phyloP scores from a whole-genome alignment of 2,888 invertebrate species.

The Stenchaetothrips biformis region DNA sequence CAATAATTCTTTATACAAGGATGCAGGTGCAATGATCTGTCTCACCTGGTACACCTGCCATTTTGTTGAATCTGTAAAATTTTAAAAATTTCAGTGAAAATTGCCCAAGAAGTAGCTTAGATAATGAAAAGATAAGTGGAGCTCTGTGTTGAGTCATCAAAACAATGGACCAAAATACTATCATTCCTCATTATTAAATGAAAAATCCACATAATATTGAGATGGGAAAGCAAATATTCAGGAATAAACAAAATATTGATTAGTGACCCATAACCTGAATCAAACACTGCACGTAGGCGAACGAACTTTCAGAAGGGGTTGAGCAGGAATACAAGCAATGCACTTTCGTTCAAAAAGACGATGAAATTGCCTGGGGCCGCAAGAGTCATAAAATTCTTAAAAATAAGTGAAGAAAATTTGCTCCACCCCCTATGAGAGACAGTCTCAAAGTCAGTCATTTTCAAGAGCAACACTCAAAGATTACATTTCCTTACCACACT shows the following conservation, averaged over 20 bases:
- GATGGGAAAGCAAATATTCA: neutral
- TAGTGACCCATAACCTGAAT: conserved; percentile 9
- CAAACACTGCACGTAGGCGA: neutral
- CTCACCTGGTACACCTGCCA: neutral
- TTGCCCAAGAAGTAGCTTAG: neutral
- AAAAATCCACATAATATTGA: neutral
- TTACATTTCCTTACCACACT: neutral
- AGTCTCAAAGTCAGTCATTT: neutral
- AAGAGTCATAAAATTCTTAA: neutral
- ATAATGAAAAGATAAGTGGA: neutral
- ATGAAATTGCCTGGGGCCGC: neutral
- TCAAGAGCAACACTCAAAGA: neutral
- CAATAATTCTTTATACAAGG: neutral
- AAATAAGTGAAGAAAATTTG: neutral
- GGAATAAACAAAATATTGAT: conserved; percentile 4
- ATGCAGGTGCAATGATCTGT: too few relatives aligned
- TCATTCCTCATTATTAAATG: neutral
- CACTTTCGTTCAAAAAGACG: neutral
- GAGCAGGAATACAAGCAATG: neutral
- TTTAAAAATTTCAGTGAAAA: neutral
- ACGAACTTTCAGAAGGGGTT: neutral
- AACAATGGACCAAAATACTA: neutral
- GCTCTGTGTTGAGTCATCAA: neutral
- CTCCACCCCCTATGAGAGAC: neutral
- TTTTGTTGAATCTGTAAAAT: neutral